A percentile compares a stretch with the other conserved stretches of the same genome.
These are phyloP conservation scores for Mycetomoellerius zeteki DNA, from an alignment of 1,140 invertebrate species.

Conservation along the genomic window DNA sequence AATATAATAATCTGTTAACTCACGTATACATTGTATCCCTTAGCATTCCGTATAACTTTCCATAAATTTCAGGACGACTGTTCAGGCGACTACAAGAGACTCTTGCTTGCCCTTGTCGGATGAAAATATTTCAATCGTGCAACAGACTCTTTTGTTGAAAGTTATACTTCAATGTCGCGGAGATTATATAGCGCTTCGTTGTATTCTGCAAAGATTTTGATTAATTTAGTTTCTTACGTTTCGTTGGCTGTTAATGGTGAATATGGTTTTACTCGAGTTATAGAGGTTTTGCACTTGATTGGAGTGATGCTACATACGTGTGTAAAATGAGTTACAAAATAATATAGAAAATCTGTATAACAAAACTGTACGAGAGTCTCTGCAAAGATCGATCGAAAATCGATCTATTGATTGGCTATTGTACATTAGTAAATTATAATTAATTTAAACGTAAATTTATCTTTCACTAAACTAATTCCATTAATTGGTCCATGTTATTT, in stretches of 20 bases:
- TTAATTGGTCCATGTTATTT: slow-evolving; percentile 43
- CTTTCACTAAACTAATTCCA: slow-evolving; percentile 57
- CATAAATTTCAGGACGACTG: slow-evolving; percentile 93
- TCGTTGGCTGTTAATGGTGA: slow-evolving; percentile 35
- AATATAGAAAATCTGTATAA: neutral
- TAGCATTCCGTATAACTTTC: slow-evolving; percentile 75
- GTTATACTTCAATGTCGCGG: slow-evolving; percentile 61
- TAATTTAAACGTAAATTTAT: slow-evolving; percentile 4
- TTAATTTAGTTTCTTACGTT: slow-evolving; percentile 49
- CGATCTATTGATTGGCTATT: slow-evolving; percentile 21
- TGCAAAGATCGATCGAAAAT: neutral
- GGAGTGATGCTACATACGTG: slow-evolving; percentile 10
- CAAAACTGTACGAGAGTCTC: neutral
- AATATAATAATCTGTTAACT: slow-evolving; percentile 44
- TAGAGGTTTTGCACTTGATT: slow-evolving; percentile 6
- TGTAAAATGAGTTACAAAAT: slow-evolving; percentile 28
- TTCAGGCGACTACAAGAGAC: slow-evolving; percentile 96
- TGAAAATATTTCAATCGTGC: slow-evolving; percentile 84
- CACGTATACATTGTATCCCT: neutral
- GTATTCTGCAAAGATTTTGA: slow-evolving; percentile 47
- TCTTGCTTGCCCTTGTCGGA: slow-evolving; percentile 94
- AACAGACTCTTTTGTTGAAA: slow-evolving; percentile 66
- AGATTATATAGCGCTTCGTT: slow-evolving; percentile 44
- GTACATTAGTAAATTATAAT: slow-evolving; percentile 11
- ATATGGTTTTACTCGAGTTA: slow-evolving; percentile 41